Percentiles rank a stretch among this genome's conserved stretches.
These are phyloP conservation scores for Eucriotettix oculatus DNA, from an alignment of 2,888 invertebrate species.

Conservation along the genomic window DNA sequence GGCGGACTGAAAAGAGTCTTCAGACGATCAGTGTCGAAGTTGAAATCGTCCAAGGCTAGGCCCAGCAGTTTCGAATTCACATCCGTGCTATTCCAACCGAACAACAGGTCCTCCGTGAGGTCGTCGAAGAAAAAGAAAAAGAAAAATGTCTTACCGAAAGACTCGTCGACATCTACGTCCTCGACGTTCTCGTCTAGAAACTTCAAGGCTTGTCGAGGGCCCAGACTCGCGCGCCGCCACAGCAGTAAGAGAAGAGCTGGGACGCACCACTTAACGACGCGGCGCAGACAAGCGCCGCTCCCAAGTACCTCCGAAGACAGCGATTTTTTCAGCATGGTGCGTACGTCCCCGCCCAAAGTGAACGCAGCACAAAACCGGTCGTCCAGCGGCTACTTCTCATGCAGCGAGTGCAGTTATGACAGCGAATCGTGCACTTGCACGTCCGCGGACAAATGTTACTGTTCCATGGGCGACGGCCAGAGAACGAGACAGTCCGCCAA, in stretches of 20 bases:
- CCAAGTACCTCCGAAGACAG: slow-evolving; percentile 29
- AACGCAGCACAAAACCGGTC: slow-evolving; percentile 23
- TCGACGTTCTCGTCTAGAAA: slow-evolving; percentile 1
- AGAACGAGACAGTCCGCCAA: slow-evolving; percentile 1
- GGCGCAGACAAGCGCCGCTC: slow-evolving; percentile 18
- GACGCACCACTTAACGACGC: neutral
- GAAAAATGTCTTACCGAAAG: neutral
- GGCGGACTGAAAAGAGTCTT: slow-evolving; percentile 46
- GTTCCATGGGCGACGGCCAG: slow-evolving; percentile 47
- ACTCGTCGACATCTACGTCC: slow-evolving; percentile 2
- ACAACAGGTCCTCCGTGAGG: neutral
- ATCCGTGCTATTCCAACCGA: slow-evolving; percentile 25
- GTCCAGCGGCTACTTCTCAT: slow-evolving; percentile 58
- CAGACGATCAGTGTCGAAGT: slow-evolving; percentile 28
- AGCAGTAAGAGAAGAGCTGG: slow-evolving; percentile 4
- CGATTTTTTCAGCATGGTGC: slow-evolving; percentile 27
- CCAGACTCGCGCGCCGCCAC: neutral
- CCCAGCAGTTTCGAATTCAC: slow-evolving; percentile 23
- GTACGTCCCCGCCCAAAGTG: slow-evolving; percentile 15
- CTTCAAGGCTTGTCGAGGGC: neutral
- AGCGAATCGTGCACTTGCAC: slow-evolving; percentile 68
- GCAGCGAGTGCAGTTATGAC: slow-evolving; percentile 74
- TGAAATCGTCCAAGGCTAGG: slow-evolving; percentile 10
- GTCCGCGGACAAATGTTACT: slow-evolving; percentile 72
- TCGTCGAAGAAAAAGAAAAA: neutral